Conservation (phyloP, 2,797 vertebrate species). For the Loriculus beryllinus region DNA sequence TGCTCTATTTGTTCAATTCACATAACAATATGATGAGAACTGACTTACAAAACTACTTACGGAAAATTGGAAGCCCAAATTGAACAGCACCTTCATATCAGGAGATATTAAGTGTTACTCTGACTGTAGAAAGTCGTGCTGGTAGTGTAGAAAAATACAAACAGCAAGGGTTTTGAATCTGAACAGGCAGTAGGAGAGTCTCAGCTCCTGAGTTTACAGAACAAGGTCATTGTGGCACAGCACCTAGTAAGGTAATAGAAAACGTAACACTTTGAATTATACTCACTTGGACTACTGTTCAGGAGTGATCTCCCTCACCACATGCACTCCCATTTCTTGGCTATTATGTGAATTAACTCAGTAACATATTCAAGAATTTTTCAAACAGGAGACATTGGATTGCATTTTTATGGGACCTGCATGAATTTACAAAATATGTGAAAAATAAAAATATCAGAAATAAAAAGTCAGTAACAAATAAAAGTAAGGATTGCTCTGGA, state of each 20-base stretch:
- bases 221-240: background rate
- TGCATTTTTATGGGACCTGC: background rate
- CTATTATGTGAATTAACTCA: background rate
- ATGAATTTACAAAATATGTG: background rate
- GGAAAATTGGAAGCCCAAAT: background rate
- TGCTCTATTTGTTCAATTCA: background rate
- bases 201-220: background rate
- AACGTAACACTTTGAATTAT: background rate
- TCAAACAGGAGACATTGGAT: background rate
- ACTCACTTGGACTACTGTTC: background rate
- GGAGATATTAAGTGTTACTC: background rate
- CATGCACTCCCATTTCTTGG: background rate
- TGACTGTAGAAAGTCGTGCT: background rate
- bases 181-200: background rate
- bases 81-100: background rate
- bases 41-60: background rate
- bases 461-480: background rate
- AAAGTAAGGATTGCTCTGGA: background rate
- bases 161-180: background rate
- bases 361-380: background rate
- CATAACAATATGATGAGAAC: background rate
- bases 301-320: background rate
- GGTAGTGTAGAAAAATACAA: background rate
- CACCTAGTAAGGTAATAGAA: background rate
- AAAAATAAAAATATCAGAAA: background rate